Evolutionary conservation across 2,113 vertebrate species (phyloP), one percentile per base, ranked within the genome.

Genomic region (Dipodomys merriami): DNA sequence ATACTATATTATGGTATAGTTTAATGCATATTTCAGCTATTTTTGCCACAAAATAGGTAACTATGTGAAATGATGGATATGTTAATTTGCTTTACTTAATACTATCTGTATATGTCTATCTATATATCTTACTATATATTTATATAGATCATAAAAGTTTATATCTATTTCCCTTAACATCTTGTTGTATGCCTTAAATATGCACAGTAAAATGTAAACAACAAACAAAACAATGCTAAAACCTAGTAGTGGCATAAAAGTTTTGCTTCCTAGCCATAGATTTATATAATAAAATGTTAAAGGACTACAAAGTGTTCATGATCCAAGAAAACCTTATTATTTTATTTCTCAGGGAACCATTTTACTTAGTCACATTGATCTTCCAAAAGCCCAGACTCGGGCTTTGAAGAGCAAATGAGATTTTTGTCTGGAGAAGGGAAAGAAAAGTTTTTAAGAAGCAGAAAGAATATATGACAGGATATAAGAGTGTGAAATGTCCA

Each of bases 241-340:
- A 27, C 33, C 7, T 44, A 95, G 72, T 67, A 53, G 12, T 64
- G 30, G 19, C 35, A 1, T 12, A 83, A 49, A 49, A 49, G 12
- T 68, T 88, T 49, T 80, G 35, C 29, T 84, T 62, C 19, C 18
- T n/a, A 69, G 64, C 20, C 30, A 57, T 71, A 69, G 5, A 83
- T 91, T 79, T 82, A 69, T 64, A 23, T 77, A 77, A 88, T 27
- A 94, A 93, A 79, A 74, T 46, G 39, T 89, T 83, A 49, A 35
- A 91, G 29, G 23, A 46, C 35, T 85, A 19, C 44, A 65, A 30
- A 68, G 3, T 69, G 15, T 83, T 69, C 83, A 39, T 15, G n/a
- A 57, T 3, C n/a, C 19, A 53, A 15, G 46, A 49, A 23, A 80
- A 81, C 35, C 18, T 29, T 78, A 7, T 79, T 57, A 78, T 44